A percentile compares a stretch with the other conserved stretches of the same genome.
Evolutionary conservation across 2,797 vertebrate genomes (phyloP).

Genomic region (Somateria mollissima): DNA sequence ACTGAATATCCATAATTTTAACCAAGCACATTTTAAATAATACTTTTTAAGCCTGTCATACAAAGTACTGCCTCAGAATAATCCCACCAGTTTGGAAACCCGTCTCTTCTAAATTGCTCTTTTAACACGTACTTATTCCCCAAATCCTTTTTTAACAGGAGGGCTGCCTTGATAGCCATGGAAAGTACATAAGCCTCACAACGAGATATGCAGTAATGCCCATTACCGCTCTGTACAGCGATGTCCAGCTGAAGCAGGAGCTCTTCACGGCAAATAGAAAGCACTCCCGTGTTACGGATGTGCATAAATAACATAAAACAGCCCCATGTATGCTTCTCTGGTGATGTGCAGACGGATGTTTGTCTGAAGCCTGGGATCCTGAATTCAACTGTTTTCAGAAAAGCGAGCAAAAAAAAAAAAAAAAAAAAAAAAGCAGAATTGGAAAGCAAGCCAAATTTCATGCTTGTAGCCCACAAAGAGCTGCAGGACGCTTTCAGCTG

Average conservation of each 20-base stretch:
- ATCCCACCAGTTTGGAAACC: not conserved
- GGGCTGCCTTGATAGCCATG: not conserved
- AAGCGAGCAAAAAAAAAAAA: not conserved
- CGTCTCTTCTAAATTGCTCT: not conserved
- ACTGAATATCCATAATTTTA: conserved; percentile 23
- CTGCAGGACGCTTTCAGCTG: not conserved
- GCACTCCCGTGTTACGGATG: not conserved
- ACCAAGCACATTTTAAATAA: not conserved
- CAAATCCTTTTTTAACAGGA: not conserved
- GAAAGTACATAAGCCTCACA: not conserved
- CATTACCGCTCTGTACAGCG: not conserved
- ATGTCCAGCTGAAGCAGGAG: not conserved
- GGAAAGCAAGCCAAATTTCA: not conserved
- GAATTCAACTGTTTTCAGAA: not conserved
- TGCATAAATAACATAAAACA: not conserved
- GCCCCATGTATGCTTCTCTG: accelerated
- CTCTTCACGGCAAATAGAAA: not conserved
- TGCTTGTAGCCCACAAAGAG: not conserved
- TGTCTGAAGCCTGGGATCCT: not conserved
- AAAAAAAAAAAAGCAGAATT: not conserved
- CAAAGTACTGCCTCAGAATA: not conserved
- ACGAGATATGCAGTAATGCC: not conserved
- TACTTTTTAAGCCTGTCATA: not conserved
- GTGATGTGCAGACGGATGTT: not conserved
- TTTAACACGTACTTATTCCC: not conserved